These are phyloP conservation scores for Subacronicta megacephala DNA, from an alignment of 2,888 invertebrate species.

Conservation along the genomic window DNA sequence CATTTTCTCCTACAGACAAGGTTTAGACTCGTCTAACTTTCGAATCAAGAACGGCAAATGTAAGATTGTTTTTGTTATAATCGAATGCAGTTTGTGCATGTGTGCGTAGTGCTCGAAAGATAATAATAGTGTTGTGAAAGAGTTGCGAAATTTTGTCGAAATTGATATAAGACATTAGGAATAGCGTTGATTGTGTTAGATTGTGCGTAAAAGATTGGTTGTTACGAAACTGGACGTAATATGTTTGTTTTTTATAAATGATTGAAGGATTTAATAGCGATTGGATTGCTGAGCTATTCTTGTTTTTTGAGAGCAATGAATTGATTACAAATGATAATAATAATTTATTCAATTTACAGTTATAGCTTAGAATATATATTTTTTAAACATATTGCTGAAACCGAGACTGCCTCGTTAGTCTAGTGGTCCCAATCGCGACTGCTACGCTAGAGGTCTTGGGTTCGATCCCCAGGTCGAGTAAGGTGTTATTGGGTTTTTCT, in stretches of 20 bases:
- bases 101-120: constrained; percentile 76
- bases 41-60: constrained; percentile 42
- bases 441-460: too few relatives aligned
- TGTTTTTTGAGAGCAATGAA: constrained; percentile 13
- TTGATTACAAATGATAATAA: too few relatives aligned
- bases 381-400: too few relatives aligned
- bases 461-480: too few relatives aligned
- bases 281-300: constrained; percentile 29
- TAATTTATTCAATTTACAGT: too few relatives aligned
- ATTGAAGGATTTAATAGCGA: constrained; percentile 31
- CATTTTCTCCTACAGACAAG: constrained; percentile 46
- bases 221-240: constrained; percentile 57
- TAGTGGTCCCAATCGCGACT: too few relatives aligned
- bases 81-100: constrained; percentile 71
- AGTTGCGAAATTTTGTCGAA: constrained; percentile 78
- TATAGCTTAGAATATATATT: too few relatives aligned
- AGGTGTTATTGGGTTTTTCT: too few relatives aligned
- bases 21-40: constrained; percentile 46
- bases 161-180: constrained; percentile 68
- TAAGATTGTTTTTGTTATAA: constrained; percentile 68
- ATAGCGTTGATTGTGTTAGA: constrained; percentile 63
- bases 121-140: constrained; percentile 82
- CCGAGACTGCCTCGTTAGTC: too few relatives aligned
- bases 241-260: constrained; percentile 56
- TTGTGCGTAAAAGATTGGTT: constrained; percentile 62